Evolutionary conservation across 2,797 vertebrate genomes (phyloP), one percentile per base, ranked within the genome.

Genomic region (Phyllotis vaccarum): DNA sequence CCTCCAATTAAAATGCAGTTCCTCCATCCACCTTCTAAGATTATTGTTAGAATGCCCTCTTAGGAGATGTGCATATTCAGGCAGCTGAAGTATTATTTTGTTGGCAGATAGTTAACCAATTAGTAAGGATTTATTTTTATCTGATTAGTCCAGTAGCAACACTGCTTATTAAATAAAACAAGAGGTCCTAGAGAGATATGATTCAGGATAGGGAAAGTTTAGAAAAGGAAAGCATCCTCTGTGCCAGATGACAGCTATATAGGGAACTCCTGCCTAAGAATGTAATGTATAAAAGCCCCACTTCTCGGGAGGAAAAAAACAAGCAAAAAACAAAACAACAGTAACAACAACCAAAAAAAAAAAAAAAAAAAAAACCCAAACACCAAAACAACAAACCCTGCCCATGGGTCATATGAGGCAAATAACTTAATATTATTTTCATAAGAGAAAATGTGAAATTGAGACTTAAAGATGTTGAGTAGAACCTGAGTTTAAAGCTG

Each of bases 91-190:
- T 94, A 79, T 81, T 93, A 31, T 54, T 22, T 88, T 93, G 5
- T 68, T 93, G 24, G 37, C 1, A 17, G 1, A 62, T 37, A 54
- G 6, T 85, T 93, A 93, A 72, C 2, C 29, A 91, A 64, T 88
- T 90, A 79, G 43, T 75, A 31, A 96, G 72, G 10, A 66, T 94
- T 96, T 88, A 2, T 74, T 95, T 94, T 86, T 87, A 78, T 68
- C 34, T 86, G 22, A 92, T 78, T 90, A 58, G 31, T 94, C 31
- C 19, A 66, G 93, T 82, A 95, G 46, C 13, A 89, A 60, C 17
- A 37, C 2, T 78, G 87, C 91, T 95, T 27, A 70, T 24, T 6
- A 91, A 93, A 21, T 11, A 91, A 8, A 87, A 19, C 58, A 54
- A 24, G 64, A 70, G 29, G 2, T 91, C 95, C 78, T 83, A 37